Evolutionary conservation across 2,113 vertebrate species (phyloP).

Genomic region (Coptodon bakossiorum): DNA sequence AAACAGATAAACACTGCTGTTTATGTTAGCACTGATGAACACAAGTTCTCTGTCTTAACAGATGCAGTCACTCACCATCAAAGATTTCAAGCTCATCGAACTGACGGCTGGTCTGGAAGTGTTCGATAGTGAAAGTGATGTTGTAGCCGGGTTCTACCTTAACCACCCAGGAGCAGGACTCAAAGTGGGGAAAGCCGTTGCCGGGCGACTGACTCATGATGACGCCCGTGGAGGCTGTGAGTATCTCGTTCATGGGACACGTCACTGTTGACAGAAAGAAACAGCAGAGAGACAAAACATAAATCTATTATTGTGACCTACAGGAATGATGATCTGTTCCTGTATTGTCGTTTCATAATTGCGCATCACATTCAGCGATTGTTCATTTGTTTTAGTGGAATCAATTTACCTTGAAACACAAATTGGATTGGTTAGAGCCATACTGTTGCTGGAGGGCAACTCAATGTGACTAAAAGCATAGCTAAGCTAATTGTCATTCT

Average conservation of each 20-base stretch:
- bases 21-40: too few species aligned
- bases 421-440: conserved; percentile 23
- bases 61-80: conserved; percentile 77
- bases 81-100: conserved; percentile 97
- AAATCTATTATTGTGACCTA: not conserved
- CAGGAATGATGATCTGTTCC: not conserved
- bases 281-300: not conserved
- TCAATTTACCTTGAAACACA: conserved; percentile 2
- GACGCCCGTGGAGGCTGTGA: conserved; percentile 86
- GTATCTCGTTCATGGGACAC: conserved; percentile 89
- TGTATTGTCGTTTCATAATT: not conserved
- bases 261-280: conserved; percentile 72
- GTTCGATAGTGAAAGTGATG: conserved; percentile 88
- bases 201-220: conserved; percentile 93
- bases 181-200: conserved; percentile 90
- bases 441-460: conserved; percentile 14
- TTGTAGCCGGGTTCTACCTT: conserved; percentile 88
- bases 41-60: not conserved
- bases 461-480: conserved; percentile 33
- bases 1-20: not conserved
- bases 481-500: conserved; percentile 41
- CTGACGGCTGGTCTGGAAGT: conserved; percentile 93
- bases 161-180: conserved; percentile 96
- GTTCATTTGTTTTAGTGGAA: not conserved
- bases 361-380: not conserved